These are phyloP conservation scores for Distichodus sexfasciatus DNA, from an alignment of 2,797 vertebrate species.

Conservation along the genomic window DNA sequence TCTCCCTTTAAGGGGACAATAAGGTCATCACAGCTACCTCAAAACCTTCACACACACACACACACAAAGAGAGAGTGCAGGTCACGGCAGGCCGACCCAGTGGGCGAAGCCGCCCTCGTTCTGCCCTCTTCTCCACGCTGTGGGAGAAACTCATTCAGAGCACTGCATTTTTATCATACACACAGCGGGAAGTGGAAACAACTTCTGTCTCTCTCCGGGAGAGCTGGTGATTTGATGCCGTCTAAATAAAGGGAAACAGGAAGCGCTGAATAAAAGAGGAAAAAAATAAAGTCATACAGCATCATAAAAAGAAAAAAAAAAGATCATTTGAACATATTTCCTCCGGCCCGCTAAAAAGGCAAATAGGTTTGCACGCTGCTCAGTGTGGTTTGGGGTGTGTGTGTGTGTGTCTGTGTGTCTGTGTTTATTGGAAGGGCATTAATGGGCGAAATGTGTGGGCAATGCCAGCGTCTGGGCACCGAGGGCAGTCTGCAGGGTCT, in stretches of 20 bases:
- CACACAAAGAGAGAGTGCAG: background rate
- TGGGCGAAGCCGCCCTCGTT: slow-evolving; percentile 17
- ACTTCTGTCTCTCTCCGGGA: slow-evolving; percentile 23
- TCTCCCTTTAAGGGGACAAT: no score
- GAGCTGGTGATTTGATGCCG: slow-evolving; percentile 40
- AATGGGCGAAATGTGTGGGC: no score
- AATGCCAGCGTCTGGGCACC: no score
- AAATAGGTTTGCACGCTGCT: slow-evolving; percentile 23
- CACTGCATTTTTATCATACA: slow-evolving; percentile 38
- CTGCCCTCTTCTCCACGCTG: slow-evolving; percentile 30
- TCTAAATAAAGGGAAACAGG: slow-evolving; percentile 44
- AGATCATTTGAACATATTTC: slow-evolving; percentile 22
- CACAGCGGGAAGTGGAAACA: slow-evolving; percentile 20
- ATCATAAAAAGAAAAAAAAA: background rate
- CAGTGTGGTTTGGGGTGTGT: slow-evolving; percentile 17
- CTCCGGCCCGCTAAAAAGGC: slow-evolving; percentile 22
- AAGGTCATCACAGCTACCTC: no score
- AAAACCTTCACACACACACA: no score
- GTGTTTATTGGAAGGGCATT: no score
- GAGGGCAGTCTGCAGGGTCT: no score
- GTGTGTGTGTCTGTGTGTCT: no score
- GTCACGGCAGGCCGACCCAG: slow-evolving; percentile 21
- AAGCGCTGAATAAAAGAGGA: slow-evolving; percentile 32
- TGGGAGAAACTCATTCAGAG: slow-evolving; percentile 38
- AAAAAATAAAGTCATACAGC: slow-evolving; percentile 18